phyloP scores from a whole-genome alignment of 2,797 vertebrate species.

The Chelidonichthys spinosus region DNA sequence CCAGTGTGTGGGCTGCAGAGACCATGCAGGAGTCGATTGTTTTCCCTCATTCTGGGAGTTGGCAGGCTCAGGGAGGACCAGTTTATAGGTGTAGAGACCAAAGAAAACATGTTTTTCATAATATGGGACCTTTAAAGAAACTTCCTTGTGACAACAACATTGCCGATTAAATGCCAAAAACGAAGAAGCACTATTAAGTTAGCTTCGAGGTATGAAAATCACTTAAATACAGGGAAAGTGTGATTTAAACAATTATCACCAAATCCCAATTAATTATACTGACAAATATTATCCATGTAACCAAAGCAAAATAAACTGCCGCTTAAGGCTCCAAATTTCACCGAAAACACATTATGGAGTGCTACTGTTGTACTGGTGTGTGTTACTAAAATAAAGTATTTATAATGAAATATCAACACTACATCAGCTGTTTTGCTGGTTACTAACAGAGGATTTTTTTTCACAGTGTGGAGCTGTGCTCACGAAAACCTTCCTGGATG shows the following conservation, averaged over 20 bases:
- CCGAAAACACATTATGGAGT: constrained; percentile 1
- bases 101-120: too few relatives aligned
- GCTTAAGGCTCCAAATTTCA: constrained; percentile 1
- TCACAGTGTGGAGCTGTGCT: neutral
- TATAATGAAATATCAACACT: constrained; percentile 6
- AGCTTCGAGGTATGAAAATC: neutral
- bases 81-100: too few relatives aligned
- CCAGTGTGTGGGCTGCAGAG: too few relatives aligned
- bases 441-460: neutral
- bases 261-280: constrained; percentile 12
- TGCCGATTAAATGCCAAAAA: constrained; percentile 8
- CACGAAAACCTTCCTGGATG: neutral
- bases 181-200: neutral
- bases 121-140: too few relatives aligned
- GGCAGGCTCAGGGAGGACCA: too few relatives aligned
- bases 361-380: neutral
- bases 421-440: neutral
- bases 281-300: neutral
- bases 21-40: too few relatives aligned
- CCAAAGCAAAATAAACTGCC: neutral
- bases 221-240: neutral
- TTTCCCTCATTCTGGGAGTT: too few relatives aligned
- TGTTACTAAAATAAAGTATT: constrained; percentile 2
- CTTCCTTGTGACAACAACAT: neutral
- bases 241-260: neutral